Percentiles rank a stretch among this genome's conserved stretches.
Conservation (phyloP, 2,113 vertebrate species). For the Epinephelus fuscoguttatus region DNA sequence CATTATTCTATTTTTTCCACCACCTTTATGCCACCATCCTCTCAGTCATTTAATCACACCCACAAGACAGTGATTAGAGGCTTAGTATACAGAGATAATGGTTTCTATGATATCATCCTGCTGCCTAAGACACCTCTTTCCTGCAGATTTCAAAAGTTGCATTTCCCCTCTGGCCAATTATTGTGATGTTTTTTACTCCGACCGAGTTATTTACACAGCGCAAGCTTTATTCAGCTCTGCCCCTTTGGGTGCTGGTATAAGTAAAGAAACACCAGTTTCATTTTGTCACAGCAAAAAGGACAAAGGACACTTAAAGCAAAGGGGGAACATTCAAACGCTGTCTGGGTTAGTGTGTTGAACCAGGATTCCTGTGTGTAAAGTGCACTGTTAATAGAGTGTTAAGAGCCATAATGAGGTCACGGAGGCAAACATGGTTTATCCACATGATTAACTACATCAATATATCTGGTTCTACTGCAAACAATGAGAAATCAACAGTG, state of each 20-base stretch:
- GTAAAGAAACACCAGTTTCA: neutral
- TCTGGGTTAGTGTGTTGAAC: neutral
- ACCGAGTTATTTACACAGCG: neutral
- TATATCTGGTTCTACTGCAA: slow-evolving; percentile 25
- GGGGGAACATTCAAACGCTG: neutral
- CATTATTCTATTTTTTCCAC: neutral
- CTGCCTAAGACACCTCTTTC: slow-evolving; percentile 21
- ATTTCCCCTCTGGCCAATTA: slow-evolving; percentile 27
- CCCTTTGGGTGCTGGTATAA: neutral
- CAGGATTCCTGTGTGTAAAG: neutral
- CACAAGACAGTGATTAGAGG: slow-evolving; percentile 57
- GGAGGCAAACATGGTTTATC: slow-evolving; percentile 30
- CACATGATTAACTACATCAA: slow-evolving; percentile 3
- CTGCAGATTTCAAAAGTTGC: slow-evolving; percentile 9
- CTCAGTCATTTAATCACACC: slow-evolving; percentile 9
- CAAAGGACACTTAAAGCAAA: neutral
- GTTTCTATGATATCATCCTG: slow-evolving; percentile 1
- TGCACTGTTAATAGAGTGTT: neutral
- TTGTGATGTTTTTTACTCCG: slow-evolving; percentile 7
- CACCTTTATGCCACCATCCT: slow-evolving; percentile 8
- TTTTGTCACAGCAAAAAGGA: neutral
- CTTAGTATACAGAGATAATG: slow-evolving; percentile 43
- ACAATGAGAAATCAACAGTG: slow-evolving; percentile 9
- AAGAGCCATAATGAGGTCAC: neutral
- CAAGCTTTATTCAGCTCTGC: slow-evolving; percentile 10